These are phyloP conservation scores for Mythimna albipuncta DNA, from an alignment of 2,888 invertebrate species.

Conservation along the genomic window DNA sequence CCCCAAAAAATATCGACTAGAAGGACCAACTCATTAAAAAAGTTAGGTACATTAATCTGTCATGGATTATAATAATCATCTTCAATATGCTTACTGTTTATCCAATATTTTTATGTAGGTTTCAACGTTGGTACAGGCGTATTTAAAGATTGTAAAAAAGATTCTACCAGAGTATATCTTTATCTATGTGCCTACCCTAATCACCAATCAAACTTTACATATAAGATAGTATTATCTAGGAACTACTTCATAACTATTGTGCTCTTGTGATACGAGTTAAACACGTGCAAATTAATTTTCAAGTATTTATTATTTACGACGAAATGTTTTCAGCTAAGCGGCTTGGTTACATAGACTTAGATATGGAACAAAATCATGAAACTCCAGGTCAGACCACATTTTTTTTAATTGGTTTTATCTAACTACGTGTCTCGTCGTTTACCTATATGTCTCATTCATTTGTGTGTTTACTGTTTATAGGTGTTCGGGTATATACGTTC, in stretches of 20 bases:
- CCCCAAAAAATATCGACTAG: not conserved
- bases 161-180: not conserved
- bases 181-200: not conserved
- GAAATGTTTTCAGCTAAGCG: conserved; percentile 71
- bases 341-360: conserved; percentile 69
- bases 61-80: not conserved
- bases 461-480: conserved; percentile 78
- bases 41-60: not conserved
- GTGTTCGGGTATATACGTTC: conserved; percentile 84
- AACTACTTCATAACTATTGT: conserved; percentile 27
- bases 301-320: conserved; percentile 3
- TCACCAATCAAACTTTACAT: conserved; percentile 15
- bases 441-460: conserved; percentile 45
- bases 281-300: conserved; percentile 20
- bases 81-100: not conserved
- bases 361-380: conserved; percentile 72
- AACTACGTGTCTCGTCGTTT: conserved; percentile 29
- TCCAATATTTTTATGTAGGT: not conserved
- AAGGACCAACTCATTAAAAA: not conserved
- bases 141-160: not conserved
- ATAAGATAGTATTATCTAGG: conserved; percentile 22
- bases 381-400: conserved; percentile 64
- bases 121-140: not conserved
- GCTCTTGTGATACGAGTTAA: not conserved
- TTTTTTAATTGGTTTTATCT: conserved; percentile 28